These are phyloP conservation scores for Anniella stebbinsi DNA, from an alignment of 2,797 vertebrate species.

Conservation along the genomic window DNA sequence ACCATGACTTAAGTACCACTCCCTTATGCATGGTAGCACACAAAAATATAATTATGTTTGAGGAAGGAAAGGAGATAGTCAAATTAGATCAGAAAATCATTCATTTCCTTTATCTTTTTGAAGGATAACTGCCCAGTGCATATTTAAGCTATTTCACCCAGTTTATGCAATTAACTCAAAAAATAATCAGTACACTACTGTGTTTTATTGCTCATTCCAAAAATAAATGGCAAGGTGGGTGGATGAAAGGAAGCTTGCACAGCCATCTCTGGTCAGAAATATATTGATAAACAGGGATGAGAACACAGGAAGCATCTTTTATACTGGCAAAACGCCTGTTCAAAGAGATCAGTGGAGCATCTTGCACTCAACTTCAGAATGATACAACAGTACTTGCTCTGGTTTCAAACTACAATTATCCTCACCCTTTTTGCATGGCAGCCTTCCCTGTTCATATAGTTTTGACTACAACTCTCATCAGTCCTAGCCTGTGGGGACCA, in stretches of 20 bases:
- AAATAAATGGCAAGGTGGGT: constrained; percentile 2
- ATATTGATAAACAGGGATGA: constrained; percentile 18
- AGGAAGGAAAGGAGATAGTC: neutral
- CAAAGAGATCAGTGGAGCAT: constrained; percentile 40
- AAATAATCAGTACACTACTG: neutral
- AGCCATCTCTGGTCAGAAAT: neutral
- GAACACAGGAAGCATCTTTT: constrained; percentile 33
- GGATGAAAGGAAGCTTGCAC: neutral
- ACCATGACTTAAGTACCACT: neutral
- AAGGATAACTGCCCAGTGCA: neutral
- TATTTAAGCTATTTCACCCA: constrained; percentile 2
- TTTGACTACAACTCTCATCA: too few species aligned
- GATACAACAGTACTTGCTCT: neutral
- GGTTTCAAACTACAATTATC: constrained; percentile 17
- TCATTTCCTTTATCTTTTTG: neutral
- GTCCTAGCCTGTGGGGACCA: too few species aligned
- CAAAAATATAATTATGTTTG: neutral
- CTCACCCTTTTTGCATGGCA: too few species aligned
- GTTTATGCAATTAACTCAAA: constrained; percentile 13
- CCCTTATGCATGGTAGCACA: neutral
- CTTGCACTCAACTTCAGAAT: constrained; percentile 40
- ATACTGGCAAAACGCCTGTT: constrained; percentile 43
- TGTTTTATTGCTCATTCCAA: constrained; percentile 13
- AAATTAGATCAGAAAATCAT: constrained; percentile 12
- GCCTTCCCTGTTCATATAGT: too few species aligned